Evolutionary conservation across 2,113 vertebrate species (phyloP).

Genomic region (Lepisosteus osseus): DNA sequence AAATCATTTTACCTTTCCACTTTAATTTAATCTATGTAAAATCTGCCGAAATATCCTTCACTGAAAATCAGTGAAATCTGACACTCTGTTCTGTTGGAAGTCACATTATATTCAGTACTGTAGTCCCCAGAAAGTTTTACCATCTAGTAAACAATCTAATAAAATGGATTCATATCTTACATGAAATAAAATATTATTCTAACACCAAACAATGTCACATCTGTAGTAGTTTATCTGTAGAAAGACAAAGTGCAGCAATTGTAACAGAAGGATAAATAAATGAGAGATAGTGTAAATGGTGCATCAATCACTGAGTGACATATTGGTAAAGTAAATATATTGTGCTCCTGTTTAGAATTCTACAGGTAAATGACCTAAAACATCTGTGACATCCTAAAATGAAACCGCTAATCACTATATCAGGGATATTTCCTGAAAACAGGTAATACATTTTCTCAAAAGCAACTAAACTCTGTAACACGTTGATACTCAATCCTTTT

Average conservation of each 20-base stretch:
- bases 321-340: not conserved
- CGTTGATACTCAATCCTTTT: too few relatives aligned
- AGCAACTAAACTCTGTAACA: too few relatives aligned
- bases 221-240: not conserved
- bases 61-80: not conserved
- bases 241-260: not conserved
- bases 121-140: not conserved
- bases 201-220: not conserved
- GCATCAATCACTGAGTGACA: not conserved
- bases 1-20: too few relatives aligned
- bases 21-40: too few relatives aligned
- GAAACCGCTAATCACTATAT: too few relatives aligned
- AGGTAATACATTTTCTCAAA: too few relatives aligned
- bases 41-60: not conserved
- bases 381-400: too few relatives aligned
- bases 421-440: too few relatives aligned
- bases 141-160: not conserved
- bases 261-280: not conserved
- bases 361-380: too few relatives aligned
- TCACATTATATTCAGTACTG: not conserved
- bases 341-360: not conserved
- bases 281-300: not conserved
- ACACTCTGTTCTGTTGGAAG: not conserved
- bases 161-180: not conserved
- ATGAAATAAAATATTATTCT: not conserved